Evolutionary conservation across 92 coral and sea anemone species (phyloP).

Genomic region (Siderastrea radians): DNA sequence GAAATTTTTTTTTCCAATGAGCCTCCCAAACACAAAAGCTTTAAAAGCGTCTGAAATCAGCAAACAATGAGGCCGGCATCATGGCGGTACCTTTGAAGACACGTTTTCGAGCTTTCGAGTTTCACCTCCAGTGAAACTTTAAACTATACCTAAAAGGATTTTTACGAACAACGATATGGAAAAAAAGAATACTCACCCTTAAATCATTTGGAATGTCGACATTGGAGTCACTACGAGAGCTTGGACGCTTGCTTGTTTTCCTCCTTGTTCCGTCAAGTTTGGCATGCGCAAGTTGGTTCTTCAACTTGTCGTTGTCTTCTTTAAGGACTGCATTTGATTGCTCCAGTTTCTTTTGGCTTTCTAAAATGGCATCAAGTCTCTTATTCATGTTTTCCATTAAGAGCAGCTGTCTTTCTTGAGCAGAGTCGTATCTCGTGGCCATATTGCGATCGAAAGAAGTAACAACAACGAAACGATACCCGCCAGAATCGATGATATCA

Average conservation of each 20-base stretch:
- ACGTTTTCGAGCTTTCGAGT: too few relatives aligned
- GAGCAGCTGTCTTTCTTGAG: neutral
- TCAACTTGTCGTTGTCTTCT: neutral
- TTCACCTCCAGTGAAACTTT: too few relatives aligned
- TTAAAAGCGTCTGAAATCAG: too few relatives aligned
- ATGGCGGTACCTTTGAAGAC: too few relatives aligned
- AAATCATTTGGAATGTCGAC: constrained; percentile 1
- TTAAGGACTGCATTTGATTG: neutral
- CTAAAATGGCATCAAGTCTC: neutral
- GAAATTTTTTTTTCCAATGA: too few relatives aligned
- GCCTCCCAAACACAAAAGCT: too few relatives aligned
- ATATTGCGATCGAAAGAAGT: neutral
- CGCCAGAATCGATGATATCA: too few relatives aligned
- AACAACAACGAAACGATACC: neutral
- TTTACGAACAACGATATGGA: too few relatives aligned
- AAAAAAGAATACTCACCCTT: constrained; percentile 5
- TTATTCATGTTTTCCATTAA: neutral
- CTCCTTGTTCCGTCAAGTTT: constrained; percentile 3
- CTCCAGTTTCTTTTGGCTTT: constrained; percentile 5
- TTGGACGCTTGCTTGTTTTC: neutral
- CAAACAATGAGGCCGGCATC: too few relatives aligned
- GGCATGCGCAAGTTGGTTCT: neutral
- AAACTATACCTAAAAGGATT: too few relatives aligned
- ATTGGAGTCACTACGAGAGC: neutral
- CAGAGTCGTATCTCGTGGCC: too few relatives aligned